Base-by-base conservation (phyloP, 1,140 invertebrate species). In the Panagrolaimus sp. region DNA sequence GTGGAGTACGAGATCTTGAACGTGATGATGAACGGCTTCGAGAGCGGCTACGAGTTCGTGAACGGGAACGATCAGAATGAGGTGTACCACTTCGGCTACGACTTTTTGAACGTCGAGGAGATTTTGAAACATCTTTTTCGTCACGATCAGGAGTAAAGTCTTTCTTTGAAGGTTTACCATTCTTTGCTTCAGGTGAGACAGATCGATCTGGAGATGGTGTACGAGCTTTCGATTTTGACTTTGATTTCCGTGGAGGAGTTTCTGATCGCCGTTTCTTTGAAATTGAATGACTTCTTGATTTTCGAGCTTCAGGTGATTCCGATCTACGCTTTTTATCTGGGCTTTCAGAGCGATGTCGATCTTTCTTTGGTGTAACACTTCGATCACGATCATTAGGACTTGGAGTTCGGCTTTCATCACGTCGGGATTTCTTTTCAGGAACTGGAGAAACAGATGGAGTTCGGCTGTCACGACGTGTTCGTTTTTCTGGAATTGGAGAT, bases 11-110 rank as follows among this genome's bases (percentile, higher is more conserved):
- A 9, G 47, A 15, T 48, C 5, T 24, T 15, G 21, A 24, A 10
- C 48, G 48, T 9, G 48, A 52, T 0, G 15, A 26, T 15, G 48
- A 52, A 52, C 48, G 48, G 17, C 2, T 38, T 4, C 32, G 32
- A 38, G 32, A 68, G 2, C 71, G 74, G 8, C 74, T 73, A 43
- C 46, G 55, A 28, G 63, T 28, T 14, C 17, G 52, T 58, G 43
- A 46, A 4, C 64, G 10, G 2, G 32, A 38, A 38, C 32, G 32
- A 38, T 38, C 32, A 21, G n/a, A 24, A 24, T 52, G 32, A 1
- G 64, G 43, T n/a, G 65, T 44, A 28, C 68, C 28, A 32, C 43
- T 46, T 1, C 69, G 48, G 48, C n/a, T 72, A 55, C 67, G 70
- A 46, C 26, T 24, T 8, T 44, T 55, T 43, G 71, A 73, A 48